Percentiles rank a stretch among this genome's conserved stretches.
Evolutionary conservation across 2,113 vertebrate species (phyloP).

Genomic region (Gambusia affinis): DNA sequence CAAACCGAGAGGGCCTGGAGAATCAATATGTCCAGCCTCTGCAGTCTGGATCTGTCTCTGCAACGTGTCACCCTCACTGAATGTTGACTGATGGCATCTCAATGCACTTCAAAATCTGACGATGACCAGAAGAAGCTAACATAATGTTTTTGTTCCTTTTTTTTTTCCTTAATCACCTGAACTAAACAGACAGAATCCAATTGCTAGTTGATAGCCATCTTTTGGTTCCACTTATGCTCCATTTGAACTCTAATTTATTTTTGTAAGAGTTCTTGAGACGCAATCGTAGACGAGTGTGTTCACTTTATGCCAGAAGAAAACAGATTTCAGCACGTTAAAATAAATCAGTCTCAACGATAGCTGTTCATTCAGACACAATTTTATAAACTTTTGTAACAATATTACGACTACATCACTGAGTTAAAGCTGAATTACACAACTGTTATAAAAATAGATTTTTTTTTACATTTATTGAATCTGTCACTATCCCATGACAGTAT

Average conservation of each 20-base stretch:
- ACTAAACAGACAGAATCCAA: background rate
- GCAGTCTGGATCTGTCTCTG: constrained; percentile 28
- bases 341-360: too few relatives aligned
- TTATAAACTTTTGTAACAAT: too few relatives aligned
- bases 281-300: background rate
- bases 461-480: too few relatives aligned
- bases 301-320: background rate
- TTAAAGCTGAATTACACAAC: too few relatives aligned
- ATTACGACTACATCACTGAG: too few relatives aligned
- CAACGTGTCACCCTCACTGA: constrained; percentile 24
- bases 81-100: constrained; percentile 39
- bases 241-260: background rate
- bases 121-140: constrained; percentile 49
- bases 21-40: constrained; percentile 48
- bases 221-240: background rate
- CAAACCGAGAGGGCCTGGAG: constrained; percentile 32
- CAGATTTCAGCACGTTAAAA: too few relatives aligned
- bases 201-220: background rate
- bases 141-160: constrained; percentile 9
- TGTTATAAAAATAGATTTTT: too few relatives aligned
- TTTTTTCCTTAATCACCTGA: too few relatives aligned
- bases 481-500: too few relatives aligned
- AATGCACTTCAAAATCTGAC: constrained; percentile 47
- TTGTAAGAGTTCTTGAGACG: background rate
- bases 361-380: too few relatives aligned